phyloP scores from a whole-genome alignment of 2,113 vertebrate genomes.

The Periophthalmus modestus region DNA sequence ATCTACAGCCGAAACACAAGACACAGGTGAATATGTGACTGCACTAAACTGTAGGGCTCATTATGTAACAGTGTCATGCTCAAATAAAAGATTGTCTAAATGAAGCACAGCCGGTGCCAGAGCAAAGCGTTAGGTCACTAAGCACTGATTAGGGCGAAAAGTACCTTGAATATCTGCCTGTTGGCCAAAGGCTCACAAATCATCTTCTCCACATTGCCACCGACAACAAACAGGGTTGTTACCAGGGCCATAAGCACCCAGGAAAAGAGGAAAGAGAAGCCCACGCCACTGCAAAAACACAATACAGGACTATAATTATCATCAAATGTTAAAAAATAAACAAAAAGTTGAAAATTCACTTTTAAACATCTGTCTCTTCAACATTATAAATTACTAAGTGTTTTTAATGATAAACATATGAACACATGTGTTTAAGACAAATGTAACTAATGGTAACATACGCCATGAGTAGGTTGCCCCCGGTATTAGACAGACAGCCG shows the following conservation, averaged over 20 bases:
- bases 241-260: conserved; percentile 93
- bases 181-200: conserved; percentile 91
- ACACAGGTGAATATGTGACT: conserved; percentile 18
- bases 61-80: neutral
- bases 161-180: conserved; percentile 86
- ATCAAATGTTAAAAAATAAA: too few relatives aligned
- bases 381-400: too few relatives aligned
- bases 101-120: neutral
- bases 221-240: conserved; percentile 81
- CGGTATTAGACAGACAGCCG: conserved; percentile 92
- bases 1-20: conserved; percentile 75
- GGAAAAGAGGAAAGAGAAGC: conserved; percentile 90
- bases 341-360: too few relatives aligned
- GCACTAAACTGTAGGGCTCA: neutral
- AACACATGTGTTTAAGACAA: neutral
- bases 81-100: conserved; percentile 4
- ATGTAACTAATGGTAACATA: conserved; percentile 66
- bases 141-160: neutral
- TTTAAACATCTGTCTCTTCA: too few relatives aligned
- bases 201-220: conserved; percentile 91
- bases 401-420: neutral
- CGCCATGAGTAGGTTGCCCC: conserved; percentile 95
- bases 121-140: conserved; percentile 1
- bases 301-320: neutral
- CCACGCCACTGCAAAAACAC: conserved; percentile 82